Evolutionary conservation across 2,113 vertebrate genomes (phyloP), one percentile per base, ranked within the genome.

Genomic region (Labeo catla): DNA sequence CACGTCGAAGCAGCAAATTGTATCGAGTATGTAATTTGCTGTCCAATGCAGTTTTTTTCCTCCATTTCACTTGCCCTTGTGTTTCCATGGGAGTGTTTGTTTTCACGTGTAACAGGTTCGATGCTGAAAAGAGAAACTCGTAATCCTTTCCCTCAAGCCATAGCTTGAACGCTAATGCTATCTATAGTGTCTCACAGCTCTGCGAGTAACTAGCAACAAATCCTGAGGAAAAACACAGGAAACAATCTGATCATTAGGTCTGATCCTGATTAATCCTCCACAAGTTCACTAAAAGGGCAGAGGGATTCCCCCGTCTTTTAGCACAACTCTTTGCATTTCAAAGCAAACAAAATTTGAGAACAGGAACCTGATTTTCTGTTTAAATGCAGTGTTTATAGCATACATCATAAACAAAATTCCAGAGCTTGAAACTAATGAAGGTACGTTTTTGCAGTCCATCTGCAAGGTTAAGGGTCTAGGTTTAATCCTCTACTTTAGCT

Each of bases 191-290:
- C 83, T 88, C 73, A 70, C 68, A 87, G 76, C 54, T 61, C 52
- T 52, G 72, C 12, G 16, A 19, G 43, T 70, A 80, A 82, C 82
- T 36, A 81, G 52, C 39, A 63, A 47, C 83, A 85, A 81, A 83
- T 70, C 45, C 57, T 59, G 36, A 63, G 47, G 34, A 72, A 83
- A 70, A 89, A 83, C 68, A 84, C 11, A 83, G 85, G 80, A 87
- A 88, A 86, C 78, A 87, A 79, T 90, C 86, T 90, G 85, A 88
- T 88, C 83, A 91, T 57, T 57, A 61, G 10, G 16, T 80, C 81
- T 78, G 13, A 39, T 63, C 74, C 70, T 63, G 63, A 86, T 82
- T 89, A 84, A 84, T 3, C 54, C 70, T 52, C 73, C 28, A 74
- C 8, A n/a, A 70, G 86, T 81, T 88, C 86, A 88, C 57, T 50